Evolutionary conservation across 2,888 invertebrate species (phyloP).

Genomic region (Volucella bombylans): DNA sequence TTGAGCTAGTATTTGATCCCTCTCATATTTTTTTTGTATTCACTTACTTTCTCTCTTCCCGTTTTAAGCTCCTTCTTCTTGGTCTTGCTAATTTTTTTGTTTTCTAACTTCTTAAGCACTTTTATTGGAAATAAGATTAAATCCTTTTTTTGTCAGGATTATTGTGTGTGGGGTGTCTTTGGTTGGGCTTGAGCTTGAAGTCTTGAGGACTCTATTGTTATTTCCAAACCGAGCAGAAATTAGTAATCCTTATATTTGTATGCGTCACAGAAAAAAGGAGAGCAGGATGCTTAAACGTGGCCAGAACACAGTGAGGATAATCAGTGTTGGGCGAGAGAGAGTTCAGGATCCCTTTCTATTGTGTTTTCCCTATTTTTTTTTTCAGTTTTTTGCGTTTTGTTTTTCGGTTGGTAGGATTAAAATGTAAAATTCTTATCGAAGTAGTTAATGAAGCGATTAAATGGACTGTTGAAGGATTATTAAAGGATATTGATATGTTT

Average conservation of each 20-base stretch:
- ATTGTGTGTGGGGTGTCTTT: too few relatives aligned
- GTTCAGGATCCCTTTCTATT: conserved; percentile 39
- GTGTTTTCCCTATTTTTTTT: conserved; percentile 20
- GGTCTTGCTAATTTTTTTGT: conserved; percentile 22
- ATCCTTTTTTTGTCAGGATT: conserved; percentile 51
- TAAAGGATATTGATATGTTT: conserved; percentile 62
- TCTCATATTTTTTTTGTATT: conserved; percentile 46
- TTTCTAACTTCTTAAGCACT: conserved; percentile 70
- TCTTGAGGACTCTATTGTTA: conserved; percentile 59
- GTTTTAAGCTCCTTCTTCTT: background rate
- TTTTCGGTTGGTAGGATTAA: conserved; percentile 58
- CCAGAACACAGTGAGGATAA: conserved; percentile 37
- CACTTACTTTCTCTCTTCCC: conserved; percentile 35
- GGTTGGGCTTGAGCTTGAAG: conserved; percentile 21
- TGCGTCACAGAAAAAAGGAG: conserved; percentile 43
- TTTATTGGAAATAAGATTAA: conserved; percentile 74
- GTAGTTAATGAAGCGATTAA: conserved; percentile 73
- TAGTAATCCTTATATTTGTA: conserved; percentile 70
- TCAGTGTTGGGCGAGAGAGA: conserved; percentile 25
- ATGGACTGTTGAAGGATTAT: conserved; percentile 70
- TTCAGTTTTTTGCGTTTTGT: conserved; percentile 24
- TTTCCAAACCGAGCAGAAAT: conserved; percentile 66
- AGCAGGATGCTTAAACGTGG: background rate
- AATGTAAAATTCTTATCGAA: conserved; percentile 73
- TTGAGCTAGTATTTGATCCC: conserved; percentile 69